Conservation (phyloP, 2,888 invertebrate genomes). For the Conops quadrifasciatus region DNA sequence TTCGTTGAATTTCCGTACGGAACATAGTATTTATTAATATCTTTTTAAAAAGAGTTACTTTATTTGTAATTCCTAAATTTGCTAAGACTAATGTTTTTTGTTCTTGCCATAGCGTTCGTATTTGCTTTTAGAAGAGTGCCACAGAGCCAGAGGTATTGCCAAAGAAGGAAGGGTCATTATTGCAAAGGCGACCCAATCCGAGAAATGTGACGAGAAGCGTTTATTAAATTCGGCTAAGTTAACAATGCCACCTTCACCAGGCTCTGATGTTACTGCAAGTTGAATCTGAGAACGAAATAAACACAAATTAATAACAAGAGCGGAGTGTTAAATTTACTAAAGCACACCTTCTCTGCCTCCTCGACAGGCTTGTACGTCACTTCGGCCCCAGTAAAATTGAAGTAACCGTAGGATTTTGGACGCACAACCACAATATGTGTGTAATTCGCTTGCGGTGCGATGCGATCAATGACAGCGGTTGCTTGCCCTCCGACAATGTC, state of each 20-base stretch:
- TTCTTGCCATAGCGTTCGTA: conserved; percentile 83
- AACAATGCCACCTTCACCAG: conserved; percentile 94
- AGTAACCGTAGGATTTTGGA: conserved; percentile 90
- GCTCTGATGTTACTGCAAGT: conserved; percentile 82
- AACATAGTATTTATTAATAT: no score
- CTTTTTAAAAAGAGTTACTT: background rate
- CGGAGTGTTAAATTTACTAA: background rate
- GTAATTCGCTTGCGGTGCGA: conserved; percentile 92
- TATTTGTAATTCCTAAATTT: no score
- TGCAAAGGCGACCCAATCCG: conserved; percentile 97
- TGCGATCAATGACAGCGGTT: conserved; percentile 83
- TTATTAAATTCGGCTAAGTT: conserved; percentile 93
- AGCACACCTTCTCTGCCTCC: conserved; percentile 71
- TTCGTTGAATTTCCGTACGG: no score
- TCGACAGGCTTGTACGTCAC: conserved; percentile 87
- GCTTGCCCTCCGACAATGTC: conserved; percentile 88
- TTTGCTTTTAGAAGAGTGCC: conserved; percentile 95
- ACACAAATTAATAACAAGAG: background rate
- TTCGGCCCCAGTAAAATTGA: conserved; percentile 97
- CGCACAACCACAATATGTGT: conserved; percentile 92
- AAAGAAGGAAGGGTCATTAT: conserved; percentile 96
- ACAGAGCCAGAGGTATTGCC: conserved; percentile 91
- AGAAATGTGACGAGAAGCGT: conserved; percentile 95
- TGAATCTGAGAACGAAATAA: conserved; percentile 69
- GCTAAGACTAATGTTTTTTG: conserved; percentile 70